Evolutionary conservation across 2,113 vertebrate genomes (phyloP).

Genomic region (Tamias sibiricus): DNA sequence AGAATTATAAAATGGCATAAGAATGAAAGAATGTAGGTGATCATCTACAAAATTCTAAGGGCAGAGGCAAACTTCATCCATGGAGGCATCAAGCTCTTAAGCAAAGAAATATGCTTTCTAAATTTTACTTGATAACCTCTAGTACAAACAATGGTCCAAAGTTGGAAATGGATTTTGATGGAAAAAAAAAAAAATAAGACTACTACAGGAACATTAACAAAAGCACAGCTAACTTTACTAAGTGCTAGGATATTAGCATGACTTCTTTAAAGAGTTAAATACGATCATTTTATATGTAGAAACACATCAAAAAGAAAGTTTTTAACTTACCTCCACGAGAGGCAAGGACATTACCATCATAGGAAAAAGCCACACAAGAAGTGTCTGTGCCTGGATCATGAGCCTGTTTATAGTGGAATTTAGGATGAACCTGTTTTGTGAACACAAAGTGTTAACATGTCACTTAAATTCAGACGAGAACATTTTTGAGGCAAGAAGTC

Average conservation of each 20-base stretch:
- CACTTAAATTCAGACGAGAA: conserved; percentile 15
- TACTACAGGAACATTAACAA: background rate
- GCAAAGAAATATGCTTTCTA: background rate
- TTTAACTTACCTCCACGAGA: conserved; percentile 94
- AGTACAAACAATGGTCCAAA: conserved; percentile 25
- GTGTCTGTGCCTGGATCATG: conserved; percentile 93
- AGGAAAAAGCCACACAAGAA: conserved; percentile 95
- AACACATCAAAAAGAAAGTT: conserved; percentile 32
- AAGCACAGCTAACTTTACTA: conserved; percentile 32
- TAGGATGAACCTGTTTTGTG: conserved; percentile 94
- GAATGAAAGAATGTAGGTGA: background rate
- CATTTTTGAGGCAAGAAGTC: conserved; percentile 2
- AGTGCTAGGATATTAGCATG: background rate
- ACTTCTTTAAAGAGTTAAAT: conserved; percentile 5
- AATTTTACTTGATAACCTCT: conserved; percentile 23
- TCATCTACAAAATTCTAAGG: conserved; percentile 6
- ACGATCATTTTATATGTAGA: conserved; percentile 2
- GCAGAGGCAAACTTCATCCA: background rate
- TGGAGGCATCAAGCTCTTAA: background rate
- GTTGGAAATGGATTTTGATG: conserved; percentile 20
- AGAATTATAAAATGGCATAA: conserved; percentile 12
- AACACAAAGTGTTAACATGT: conserved; percentile 64
- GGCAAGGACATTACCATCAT: conserved; percentile 93
- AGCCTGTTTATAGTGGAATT: conserved; percentile 97
- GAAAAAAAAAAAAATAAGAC: background rate